Percentiles rank a stretch among this genome's conserved stretches.
These are phyloP conservation scores for Drosophila malerkotliana DNA, from an alignment of 1,140 invertebrate species.

Conservation along the genomic window DNA sequence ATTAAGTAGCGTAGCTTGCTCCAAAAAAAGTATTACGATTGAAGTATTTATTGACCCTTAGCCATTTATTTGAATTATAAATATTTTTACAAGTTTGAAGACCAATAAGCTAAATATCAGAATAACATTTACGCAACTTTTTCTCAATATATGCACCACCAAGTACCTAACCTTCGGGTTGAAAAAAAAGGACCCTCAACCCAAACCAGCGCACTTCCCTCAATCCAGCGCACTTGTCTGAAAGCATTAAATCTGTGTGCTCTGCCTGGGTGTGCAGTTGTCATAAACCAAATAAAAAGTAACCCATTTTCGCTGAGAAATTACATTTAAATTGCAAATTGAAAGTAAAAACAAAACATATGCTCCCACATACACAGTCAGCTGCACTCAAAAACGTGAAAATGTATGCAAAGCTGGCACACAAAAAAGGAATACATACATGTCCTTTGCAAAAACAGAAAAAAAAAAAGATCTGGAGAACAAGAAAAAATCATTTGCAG, in stretches of 20 bases:
- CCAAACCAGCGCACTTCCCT: constrained; percentile 3
- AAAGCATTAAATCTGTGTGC: constrained; percentile 57
- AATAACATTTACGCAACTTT: background rate
- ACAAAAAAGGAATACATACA: constrained; percentile 21
- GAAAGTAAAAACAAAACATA: constrained; percentile 51
- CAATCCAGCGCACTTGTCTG: constrained; percentile 23
- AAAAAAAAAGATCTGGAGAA: background rate
- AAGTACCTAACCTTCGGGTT: constrained; percentile 1
- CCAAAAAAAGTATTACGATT: too few species aligned
- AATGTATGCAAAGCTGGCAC: constrained; percentile 59
- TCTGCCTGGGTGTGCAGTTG: constrained; percentile 45
- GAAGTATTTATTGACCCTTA: too few species aligned
- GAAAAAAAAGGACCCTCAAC: background rate
- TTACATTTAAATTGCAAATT: constrained; percentile 81
- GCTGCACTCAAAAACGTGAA: constrained; percentile 11
- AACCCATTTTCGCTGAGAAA: constrained; percentile 55
- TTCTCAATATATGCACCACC: background rate
- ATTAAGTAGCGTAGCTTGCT: background rate
- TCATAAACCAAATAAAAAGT: constrained; percentile 77
- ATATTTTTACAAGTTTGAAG: background rate
- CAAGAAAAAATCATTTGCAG: constrained; percentile 46
- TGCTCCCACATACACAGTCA: constrained; percentile 25
- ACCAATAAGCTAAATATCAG: too few species aligned
- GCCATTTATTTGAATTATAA: background rate
- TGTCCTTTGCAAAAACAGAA: constrained; percentile 10